Base-by-base conservation (phyloP, 2,113 vertebrate genomes). In the Trochalopteron elliotii region DNA sequence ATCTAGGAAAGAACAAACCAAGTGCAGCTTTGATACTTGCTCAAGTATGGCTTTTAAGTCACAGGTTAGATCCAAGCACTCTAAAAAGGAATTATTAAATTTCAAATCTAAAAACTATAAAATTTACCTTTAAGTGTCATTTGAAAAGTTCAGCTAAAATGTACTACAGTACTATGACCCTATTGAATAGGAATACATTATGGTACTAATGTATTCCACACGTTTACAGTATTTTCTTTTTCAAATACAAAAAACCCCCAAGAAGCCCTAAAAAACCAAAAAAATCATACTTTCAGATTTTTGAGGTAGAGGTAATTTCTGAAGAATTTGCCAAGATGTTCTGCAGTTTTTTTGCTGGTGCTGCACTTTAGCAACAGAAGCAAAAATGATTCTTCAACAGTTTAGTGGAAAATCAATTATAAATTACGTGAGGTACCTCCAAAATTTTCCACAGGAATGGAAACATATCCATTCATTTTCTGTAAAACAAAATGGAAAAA, bases 321-420 rank as follows among this genome's bases (percentile, higher is more conserved):
- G 67, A 94, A 85, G 57, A 91, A 94, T 94, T 87, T 93, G 87
- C 93, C 95, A 96, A 83, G 84, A 95, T 96, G 50, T 94, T 93
- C 84, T 93, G 78, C 71, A 93, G 70, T 53, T 69, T 90, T 79
- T 96, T 96, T 94, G 95, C 96, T 97, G 89, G 78, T 94, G 55
- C 30, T 94, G 93, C 94, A 95, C 3, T 96, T 96, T 69, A 91
- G 67, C 23, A 76, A 71, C 33, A 89, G 70, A 61, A 94, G 75
- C 31, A 94, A 84, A 93, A 87, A 86, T 74, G 9, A 76, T 87
- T 92, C 83, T 92, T 96, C 87, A 95, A 90, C 81, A 69, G 84
- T 93, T 96, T 94, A 90, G 94, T 95, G 96, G 96, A 97, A 97
- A 97, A 97, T 96, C 93, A 97, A 96, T 96, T 96, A 96, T 50